These are phyloP conservation scores for Melitaea athalia DNA, from an alignment of 2,888 invertebrate genomes.

Conservation along the genomic window DNA sequence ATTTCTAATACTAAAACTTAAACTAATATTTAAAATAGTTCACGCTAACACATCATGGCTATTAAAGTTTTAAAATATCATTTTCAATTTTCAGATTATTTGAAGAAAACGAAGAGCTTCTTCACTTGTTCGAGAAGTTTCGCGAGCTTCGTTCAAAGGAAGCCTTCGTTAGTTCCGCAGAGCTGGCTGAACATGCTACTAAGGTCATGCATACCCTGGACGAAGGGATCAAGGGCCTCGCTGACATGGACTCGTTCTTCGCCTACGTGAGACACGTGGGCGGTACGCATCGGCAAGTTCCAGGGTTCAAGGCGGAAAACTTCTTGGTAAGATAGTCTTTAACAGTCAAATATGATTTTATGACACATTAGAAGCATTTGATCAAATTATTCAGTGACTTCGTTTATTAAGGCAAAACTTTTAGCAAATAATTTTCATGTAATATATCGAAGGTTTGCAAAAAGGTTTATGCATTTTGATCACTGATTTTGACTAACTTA, in stretches of 20 bases:
- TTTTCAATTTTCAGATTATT: constrained; percentile 85
- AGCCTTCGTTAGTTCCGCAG: constrained; percentile 88
- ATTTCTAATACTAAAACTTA: too few relatives aligned
- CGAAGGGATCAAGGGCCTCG: constrained; percentile 91
- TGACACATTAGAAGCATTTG: too few relatives aligned
- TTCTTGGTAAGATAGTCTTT: constrained; percentile 88
- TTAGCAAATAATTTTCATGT: too few relatives aligned
- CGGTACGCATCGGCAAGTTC: constrained; percentile 90
- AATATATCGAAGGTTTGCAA: too few relatives aligned
- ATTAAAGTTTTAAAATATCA: background rate
- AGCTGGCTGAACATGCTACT: constrained; percentile 92
- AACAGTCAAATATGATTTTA: background rate
- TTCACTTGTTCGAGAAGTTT: constrained; percentile 90
- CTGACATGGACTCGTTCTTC: constrained; percentile 91
- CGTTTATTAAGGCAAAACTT: too few relatives aligned
- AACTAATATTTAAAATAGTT: too few relatives aligned
- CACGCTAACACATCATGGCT: too few relatives aligned
- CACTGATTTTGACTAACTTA: too few relatives aligned
- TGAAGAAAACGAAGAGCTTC: constrained; percentile 90
- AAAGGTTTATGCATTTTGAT: too few relatives aligned
- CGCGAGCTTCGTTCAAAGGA: constrained; percentile 88
- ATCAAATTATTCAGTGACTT: too few relatives aligned
- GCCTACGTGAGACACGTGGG: constrained; percentile 90
- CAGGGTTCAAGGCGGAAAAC: constrained; percentile 91
- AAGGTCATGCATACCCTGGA: constrained; percentile 94